These are phyloP conservation scores for Agriopis leucophaearia DNA, from an alignment of 2,888 invertebrate genomes.

Conservation along the genomic window DNA sequence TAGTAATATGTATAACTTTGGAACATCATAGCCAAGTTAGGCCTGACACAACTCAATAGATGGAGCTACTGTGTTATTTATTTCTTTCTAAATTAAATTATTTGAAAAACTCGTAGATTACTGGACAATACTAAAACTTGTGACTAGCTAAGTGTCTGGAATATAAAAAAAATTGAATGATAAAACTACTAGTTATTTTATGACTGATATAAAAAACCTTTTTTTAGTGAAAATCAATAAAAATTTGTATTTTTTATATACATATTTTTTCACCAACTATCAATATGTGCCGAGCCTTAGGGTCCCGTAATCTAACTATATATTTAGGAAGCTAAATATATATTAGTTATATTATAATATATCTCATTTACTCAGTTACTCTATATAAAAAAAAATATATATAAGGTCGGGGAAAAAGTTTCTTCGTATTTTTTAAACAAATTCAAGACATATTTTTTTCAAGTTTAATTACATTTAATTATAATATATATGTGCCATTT, in stretches of 20 bases:
- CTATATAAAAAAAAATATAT: background rate
- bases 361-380: background rate
- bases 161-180: no score
- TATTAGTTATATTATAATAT: conserved; percentile 55
- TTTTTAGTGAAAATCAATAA: background rate
- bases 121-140: no score
- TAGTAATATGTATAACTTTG: conserved; percentile 62
- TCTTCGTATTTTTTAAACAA: background rate
- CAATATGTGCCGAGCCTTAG: conserved; percentile 35
- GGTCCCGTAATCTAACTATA: conserved; percentile 69
- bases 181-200: no score
- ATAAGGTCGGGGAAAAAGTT: background rate
- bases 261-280: background rate
- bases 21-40: conserved; percentile 78
- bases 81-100: background rate
- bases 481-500: no score
- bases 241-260: background rate
- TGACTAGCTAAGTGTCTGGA: no score
- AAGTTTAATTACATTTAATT: no score
- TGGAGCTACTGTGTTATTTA: background rate
- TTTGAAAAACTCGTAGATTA: no score
- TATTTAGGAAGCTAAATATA: conserved; percentile 76
- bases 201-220: background rate
- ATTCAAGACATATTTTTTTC: no score
- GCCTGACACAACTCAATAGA: conserved; percentile 17